Evolutionary conservation across 1,140 invertebrate species (phyloP).

Genomic region (Capitella teleta): DNA sequence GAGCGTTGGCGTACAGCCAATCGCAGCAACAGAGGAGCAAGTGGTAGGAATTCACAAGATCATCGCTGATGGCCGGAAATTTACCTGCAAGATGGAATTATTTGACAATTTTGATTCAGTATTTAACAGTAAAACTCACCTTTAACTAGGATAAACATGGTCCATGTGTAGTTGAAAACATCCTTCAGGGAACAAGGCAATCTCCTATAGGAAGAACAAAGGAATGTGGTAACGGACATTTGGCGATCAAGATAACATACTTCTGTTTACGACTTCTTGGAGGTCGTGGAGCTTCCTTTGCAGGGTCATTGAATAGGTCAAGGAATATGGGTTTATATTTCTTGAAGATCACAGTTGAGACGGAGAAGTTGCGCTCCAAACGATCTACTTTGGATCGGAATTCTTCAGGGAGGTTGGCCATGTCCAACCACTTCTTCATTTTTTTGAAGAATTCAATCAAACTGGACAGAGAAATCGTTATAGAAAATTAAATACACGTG

Average conservation of each 20-base stretch:
- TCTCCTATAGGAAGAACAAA: conserved; percentile 42
- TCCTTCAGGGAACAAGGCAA: conserved; percentile 61
- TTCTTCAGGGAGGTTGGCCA: conserved; percentile 74
- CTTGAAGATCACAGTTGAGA: conserved; percentile 86
- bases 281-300: conserved; percentile 47
- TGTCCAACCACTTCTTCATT: conserved; percentile 90
- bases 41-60: conserved; percentile 90
- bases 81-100: conserved; percentile 27
- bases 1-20: conserved; percentile 75
- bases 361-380: conserved; percentile 83
- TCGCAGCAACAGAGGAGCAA: conserved; percentile 80
- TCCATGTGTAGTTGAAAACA: conserved; percentile 88
- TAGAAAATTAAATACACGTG: not conserved
- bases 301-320: conserved; percentile 34
- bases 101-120: not conserved
- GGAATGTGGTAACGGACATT: not conserved
- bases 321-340: conserved; percentile 81
- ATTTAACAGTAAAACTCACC: conserved; percentile 29
- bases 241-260: conserved; percentile 37
- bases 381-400: conserved; percentile 74
- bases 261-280: conserved; percentile 60
- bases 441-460: conserved; percentile 91
- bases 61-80: conserved; percentile 64
- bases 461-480: conserved; percentile 45
- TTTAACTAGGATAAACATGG: conserved; percentile 83